These are phyloP conservation scores for Pollimyrus isidori DNA, from an alignment of 2,113 vertebrate species.

Conservation along the genomic window DNA sequence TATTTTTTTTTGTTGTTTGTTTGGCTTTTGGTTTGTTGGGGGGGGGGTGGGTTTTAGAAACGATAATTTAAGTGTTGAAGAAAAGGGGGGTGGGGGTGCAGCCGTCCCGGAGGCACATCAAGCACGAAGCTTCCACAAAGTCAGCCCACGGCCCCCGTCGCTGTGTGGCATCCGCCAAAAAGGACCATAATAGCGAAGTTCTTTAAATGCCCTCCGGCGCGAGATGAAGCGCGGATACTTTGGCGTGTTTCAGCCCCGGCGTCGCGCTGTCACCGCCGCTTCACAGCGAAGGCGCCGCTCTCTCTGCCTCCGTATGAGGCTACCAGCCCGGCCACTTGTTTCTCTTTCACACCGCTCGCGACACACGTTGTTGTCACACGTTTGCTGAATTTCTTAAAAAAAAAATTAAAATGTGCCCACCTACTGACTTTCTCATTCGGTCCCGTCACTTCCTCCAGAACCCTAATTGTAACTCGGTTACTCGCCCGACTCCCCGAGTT, in stretches of 20 bases:
- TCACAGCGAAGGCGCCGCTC: neutral
- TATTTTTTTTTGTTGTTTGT: no score
- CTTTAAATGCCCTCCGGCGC: neutral
- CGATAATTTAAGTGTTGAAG: neutral
- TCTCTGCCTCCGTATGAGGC: neutral
- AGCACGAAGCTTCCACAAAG: neutral
- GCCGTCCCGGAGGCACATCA: neutral
- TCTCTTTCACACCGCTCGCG: neutral
- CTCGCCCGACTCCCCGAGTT: slow-evolving; percentile 22
- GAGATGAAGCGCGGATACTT: neutral
- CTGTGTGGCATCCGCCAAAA: neutral
- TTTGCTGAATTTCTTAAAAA: neutral
- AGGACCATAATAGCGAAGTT: slow-evolving; percentile 7
- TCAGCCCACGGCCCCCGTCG: neutral
- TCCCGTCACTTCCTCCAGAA: slow-evolving; percentile 76
- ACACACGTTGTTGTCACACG: neutral
- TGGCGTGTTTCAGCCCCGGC: neutral
- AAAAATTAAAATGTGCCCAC: neutral
- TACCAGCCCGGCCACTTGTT: neutral
- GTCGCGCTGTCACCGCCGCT: neutral
- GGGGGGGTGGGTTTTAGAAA: no score
- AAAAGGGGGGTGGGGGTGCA: neutral
- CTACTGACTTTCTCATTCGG: slow-evolving; percentile 40
- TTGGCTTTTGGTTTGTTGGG: no score
- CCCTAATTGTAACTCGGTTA: slow-evolving; percentile 50